phyloP scores from a whole-genome alignment of 1,140 invertebrate species.

The Ceratoteleas bidentatus region DNA sequence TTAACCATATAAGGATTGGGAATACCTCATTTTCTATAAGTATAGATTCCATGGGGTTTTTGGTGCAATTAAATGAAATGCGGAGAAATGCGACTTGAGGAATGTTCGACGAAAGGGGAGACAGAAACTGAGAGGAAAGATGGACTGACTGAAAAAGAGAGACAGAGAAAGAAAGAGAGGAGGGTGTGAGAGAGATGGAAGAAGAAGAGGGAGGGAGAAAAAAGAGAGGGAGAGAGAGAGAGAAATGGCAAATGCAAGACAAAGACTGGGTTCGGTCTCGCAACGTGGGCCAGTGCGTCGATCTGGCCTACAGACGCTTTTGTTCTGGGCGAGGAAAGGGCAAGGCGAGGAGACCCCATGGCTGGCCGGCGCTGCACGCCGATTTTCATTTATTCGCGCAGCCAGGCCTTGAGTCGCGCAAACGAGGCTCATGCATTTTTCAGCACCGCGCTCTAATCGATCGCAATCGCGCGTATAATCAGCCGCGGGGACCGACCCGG shows the following conservation, averaged over 20 bases:
- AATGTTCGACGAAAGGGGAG: neutral
- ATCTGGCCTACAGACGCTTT: constrained; percentile 65
- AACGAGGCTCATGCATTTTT: constrained; percentile 66
- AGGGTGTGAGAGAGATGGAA: no score
- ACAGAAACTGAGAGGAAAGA: no score
- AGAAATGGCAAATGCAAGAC: constrained; percentile 26
- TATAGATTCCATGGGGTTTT: neutral
- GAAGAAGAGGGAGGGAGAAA: constrained; percentile 44
- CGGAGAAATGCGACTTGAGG: constrained; percentile 1
- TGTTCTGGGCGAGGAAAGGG: constrained; percentile 59
- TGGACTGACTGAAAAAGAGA: neutral
- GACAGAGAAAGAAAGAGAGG: neutral
- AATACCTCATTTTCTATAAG: neutral
- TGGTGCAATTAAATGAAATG: neutral
- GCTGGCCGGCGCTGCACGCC: constrained; percentile 42
- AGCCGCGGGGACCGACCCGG: neutral
- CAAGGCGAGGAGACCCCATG: constrained; percentile 27
- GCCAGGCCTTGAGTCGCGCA: constrained; percentile 62
- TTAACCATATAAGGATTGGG: no score
- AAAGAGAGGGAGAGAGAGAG: constrained; percentile 48
- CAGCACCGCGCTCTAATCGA: constrained; percentile 64
- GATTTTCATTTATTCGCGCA: constrained; percentile 67
- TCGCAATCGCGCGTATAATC: constrained; percentile 53
- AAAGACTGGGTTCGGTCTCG: no score
- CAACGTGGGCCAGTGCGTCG: constrained; percentile 60